Evolutionary conservation across 2,797 vertebrate species (phyloP).

Genomic region (Xiphorhynchus erythropygius): DNA sequence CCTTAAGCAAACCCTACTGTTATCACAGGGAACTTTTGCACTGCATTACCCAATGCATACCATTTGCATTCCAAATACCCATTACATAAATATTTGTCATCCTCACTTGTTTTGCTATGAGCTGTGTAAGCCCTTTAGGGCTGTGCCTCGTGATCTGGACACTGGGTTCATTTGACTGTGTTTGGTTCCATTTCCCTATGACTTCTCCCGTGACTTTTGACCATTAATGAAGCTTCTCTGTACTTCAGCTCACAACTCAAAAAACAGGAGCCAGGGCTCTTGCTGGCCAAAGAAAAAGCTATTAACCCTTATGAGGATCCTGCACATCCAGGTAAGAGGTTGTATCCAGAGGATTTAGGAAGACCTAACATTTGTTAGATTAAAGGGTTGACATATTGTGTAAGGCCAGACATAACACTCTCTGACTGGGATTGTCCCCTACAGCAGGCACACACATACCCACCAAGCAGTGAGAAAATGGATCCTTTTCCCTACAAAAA

Average conservation of each 20-base stretch:
- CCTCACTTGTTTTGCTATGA: background rate
- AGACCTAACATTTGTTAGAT: background rate
- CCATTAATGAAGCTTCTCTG: background rate
- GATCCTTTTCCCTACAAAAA: background rate
- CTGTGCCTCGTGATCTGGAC: background rate
- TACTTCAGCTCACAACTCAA: background rate
- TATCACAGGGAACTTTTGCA: conserved; percentile 18
- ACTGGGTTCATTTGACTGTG: background rate
- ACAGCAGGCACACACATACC: background rate
- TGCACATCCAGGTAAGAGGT: background rate
- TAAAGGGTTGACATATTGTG: background rate
- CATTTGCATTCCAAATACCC: conserved; percentile 35
- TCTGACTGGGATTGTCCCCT: background rate
- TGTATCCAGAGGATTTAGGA: background rate
- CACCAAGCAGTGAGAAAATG: background rate
- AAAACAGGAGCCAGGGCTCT: background rate
- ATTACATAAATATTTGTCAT: conserved; percentile 51
- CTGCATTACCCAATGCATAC: background rate
- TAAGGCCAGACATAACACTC: background rate
- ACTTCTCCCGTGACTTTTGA: background rate
- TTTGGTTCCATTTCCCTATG: background rate
- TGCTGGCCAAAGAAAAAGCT: background rate
- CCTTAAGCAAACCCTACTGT: background rate
- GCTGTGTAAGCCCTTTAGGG: background rate
- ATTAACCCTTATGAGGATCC: background rate